phyloP scores from a whole-genome alignment of 1,140 invertebrate genomes.

The Aricia agestis region DNA sequence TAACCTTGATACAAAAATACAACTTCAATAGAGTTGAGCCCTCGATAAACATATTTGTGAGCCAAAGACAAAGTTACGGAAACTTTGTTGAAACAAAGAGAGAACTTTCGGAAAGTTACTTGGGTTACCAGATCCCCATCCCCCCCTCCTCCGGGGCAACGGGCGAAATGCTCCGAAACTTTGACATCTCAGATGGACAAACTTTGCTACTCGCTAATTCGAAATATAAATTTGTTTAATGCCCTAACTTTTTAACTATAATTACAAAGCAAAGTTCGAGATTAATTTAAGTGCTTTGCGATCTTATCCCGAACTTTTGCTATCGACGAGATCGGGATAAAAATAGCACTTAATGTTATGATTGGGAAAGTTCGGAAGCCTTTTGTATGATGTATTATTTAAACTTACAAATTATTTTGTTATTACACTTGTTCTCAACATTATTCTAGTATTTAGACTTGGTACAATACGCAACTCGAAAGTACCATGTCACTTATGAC shows the following conservation, averaged over 20 bases:
- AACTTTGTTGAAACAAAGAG: slow-evolving; percentile 65
- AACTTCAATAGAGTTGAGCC: slow-evolving; percentile 19
- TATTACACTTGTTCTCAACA: neutral
- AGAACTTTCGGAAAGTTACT: slow-evolving; percentile 59
- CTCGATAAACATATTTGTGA: slow-evolving; percentile 61
- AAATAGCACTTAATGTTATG: slow-evolving; percentile 11
- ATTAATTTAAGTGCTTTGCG: slow-evolving; percentile 62
- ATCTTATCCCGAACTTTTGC: slow-evolving; percentile 45
- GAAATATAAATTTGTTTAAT: slow-evolving; percentile 75
- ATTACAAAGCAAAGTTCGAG: slow-evolving; percentile 66
- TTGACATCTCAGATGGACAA: slow-evolving; percentile 59
- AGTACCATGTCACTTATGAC: no score
- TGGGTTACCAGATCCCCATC: slow-evolving; percentile 35
- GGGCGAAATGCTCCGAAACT: slow-evolving; percentile 59
- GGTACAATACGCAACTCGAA: no score
- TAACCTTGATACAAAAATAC: neutral
- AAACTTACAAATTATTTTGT: neutral
- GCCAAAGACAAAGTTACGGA: slow-evolving; percentile 53
- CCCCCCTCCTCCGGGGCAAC: slow-evolving; percentile 24
- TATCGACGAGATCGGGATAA: slow-evolving; percentile 45
- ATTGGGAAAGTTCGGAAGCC: neutral
- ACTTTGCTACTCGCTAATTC: slow-evolving; percentile 65
- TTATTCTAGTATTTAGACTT: no score
- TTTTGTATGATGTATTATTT: neutral
- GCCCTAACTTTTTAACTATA: slow-evolving; percentile 73